Conservation (phyloP, 2,888 invertebrate species). For the Ophion slaviceki region DNA sequence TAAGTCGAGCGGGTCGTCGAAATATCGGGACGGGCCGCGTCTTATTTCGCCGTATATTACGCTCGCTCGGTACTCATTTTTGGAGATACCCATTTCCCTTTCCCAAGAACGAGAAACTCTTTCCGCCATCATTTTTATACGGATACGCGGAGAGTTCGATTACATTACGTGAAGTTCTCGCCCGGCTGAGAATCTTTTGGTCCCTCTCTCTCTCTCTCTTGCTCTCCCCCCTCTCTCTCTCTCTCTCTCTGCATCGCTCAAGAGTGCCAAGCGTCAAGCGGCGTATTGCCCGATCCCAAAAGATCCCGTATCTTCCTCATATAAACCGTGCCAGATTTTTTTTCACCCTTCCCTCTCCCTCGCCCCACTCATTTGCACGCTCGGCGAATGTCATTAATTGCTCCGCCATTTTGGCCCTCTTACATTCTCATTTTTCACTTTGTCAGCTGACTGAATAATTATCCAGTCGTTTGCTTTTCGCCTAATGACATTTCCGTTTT, state of each 20-base stretch:
- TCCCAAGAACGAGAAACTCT: slow-evolving; percentile 42
- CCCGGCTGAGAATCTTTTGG: slow-evolving; percentile 24
- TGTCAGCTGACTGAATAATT: not conserved
- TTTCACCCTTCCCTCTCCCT: not conserved
- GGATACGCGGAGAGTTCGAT: slow-evolving; percentile 42
- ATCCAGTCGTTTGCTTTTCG: not conserved
- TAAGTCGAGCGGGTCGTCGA: slow-evolving; percentile 43
- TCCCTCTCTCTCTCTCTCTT: not conserved
- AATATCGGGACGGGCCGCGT: slow-evolving; percentile 19
- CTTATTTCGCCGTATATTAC: slow-evolving; percentile 24
- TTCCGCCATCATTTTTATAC: slow-evolving; percentile 18
- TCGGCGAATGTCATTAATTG: slow-evolving; percentile 23
- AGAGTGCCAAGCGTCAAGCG: slow-evolving; percentile 37
- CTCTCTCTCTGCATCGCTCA: slow-evolving; percentile 1
- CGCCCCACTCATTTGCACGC: slow-evolving; percentile 8
- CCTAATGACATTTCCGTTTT: not conserved
- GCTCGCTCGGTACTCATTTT: slow-evolving; percentile 39
- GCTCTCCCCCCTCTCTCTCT: not conserved
- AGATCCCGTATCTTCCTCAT: slow-evolving; percentile 37
- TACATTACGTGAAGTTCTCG: slow-evolving; percentile 50
- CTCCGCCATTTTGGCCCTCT: not conserved
- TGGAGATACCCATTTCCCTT: slow-evolving; percentile 48
- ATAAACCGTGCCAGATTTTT: slow-evolving; percentile 21
- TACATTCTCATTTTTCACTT: not conserved
- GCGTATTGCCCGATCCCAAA: slow-evolving; percentile 46